Conservation (phyloP, 2,888 invertebrate species). For the Dioctria rufipes region DNA sequence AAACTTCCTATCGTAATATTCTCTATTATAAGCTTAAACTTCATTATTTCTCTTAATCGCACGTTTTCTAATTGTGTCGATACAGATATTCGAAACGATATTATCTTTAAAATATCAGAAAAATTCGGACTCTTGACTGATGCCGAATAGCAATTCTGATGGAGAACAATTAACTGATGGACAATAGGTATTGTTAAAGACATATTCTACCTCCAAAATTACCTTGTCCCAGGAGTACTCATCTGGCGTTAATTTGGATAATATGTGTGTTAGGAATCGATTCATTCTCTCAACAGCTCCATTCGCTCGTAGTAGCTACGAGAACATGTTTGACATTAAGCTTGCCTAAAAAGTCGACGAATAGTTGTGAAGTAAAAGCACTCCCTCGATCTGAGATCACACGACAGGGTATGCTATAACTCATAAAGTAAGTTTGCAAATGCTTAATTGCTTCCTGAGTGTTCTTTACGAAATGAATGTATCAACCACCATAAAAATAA, state of each 20-base stretch:
- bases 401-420: constrained; percentile 58
- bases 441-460: constrained; percentile 62
- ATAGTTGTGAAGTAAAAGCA: constrained; percentile 60
- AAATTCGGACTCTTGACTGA: constrained; percentile 58
- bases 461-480: constrained; percentile 57
- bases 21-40: background rate
- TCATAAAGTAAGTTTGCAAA: constrained; percentile 61
- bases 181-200: constrained; percentile 62
- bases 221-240: too few species aligned
- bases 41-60: background rate
- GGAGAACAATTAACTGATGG: constrained; percentile 61
- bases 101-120: background rate
- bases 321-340: constrained; percentile 57
- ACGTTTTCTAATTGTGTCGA: background rate
- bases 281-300: constrained; percentile 61
- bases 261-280: constrained; percentile 59
- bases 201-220: constrained; percentile 59
- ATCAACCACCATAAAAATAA: constrained; percentile 53
- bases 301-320: constrained; percentile 60
- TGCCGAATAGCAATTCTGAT: constrained; percentile 62
- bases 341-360: constrained; percentile 56
- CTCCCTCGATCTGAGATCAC: constrained; percentile 60
- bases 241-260: constrained; percentile 50
- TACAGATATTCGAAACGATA: too few species aligned
- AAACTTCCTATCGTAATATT: too few species aligned